Conservation (phyloP, 2,888 invertebrate genomes). For the Cerceris rybyensis region DNA sequence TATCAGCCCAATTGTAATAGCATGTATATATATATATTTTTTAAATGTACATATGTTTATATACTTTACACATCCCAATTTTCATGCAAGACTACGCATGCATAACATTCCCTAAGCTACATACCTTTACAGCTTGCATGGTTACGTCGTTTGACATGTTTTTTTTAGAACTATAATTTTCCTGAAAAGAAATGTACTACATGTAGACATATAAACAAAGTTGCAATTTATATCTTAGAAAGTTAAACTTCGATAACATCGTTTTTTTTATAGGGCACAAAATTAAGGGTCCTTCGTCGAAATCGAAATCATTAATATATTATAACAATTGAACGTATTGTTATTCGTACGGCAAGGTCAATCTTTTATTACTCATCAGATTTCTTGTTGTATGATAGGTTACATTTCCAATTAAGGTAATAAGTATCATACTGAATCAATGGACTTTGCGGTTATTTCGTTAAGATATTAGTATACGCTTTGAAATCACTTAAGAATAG, state of each 20-base stretch:
- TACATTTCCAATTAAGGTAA: background rate
- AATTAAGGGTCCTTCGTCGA: too few species aligned
- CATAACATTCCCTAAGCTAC: constrained; percentile 29
- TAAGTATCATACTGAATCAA: background rate
- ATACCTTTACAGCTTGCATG: constrained; percentile 78
- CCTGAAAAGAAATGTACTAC: constrained; percentile 21
- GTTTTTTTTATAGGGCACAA: background rate
- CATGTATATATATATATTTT: constrained; percentile 34
- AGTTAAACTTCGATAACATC: background rate
- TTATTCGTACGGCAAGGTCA: background rate
- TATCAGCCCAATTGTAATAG: constrained; percentile 49
- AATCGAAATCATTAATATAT: background rate
- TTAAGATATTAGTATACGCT: background rate
- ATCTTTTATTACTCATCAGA: constrained; percentile 4
- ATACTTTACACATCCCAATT: constrained; percentile 50
- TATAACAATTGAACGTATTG: background rate
- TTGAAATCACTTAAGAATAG: background rate
- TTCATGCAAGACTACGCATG: constrained; percentile 59
- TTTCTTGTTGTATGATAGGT: constrained; percentile 6
- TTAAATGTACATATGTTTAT: constrained; percentile 10
- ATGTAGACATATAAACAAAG: constrained; percentile 2
- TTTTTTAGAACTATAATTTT: constrained; percentile 22
- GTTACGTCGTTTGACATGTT: constrained; percentile 77
- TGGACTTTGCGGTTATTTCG: background rate
- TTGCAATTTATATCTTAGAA: background rate